A percentile compares a stretch with the other conserved stretches of the same genome.
Evolutionary conservation across 2,113 vertebrate genomes (phyloP).

Genomic region (Neodon shergylaensis): DNA sequence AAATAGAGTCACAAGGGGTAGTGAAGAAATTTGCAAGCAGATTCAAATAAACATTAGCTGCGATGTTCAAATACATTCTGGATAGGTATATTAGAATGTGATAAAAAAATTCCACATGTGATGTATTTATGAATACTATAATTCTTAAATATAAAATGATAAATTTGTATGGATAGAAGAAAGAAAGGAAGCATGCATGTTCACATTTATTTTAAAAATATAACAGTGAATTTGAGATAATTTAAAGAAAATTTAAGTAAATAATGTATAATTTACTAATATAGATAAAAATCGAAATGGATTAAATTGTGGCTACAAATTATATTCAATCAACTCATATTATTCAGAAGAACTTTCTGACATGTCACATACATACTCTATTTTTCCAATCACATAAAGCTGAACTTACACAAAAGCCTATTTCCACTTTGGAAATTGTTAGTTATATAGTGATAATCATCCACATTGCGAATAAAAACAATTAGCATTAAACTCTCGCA

Average conservation of each 20-base stretch:
- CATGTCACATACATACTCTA: background rate
- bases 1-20: background rate
- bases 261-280: conserved; percentile 64
- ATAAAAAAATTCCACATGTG: conserved; percentile 23
- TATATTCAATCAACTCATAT: conserved; percentile 46
- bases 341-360: conserved; percentile 25
- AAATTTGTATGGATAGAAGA: conserved; percentile 63
- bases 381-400: background rate
- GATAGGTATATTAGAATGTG: background rate
- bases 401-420: background rate
- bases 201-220: conserved; percentile 63
- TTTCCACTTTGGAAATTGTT: conserved; percentile 2
- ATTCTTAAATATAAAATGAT: conserved; percentile 57
- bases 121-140: conserved; percentile 60
- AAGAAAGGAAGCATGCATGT: conserved; percentile 58
- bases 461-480: background rate
- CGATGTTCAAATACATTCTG: background rate
- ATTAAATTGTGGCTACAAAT: conserved; percentile 56
- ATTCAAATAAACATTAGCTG: conserved; percentile 22
- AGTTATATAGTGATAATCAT: background rate
- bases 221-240: conserved; percentile 49
- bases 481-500: background rate
- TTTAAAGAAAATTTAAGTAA: conserved; percentile 72
- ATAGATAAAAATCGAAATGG: conserved; percentile 42
- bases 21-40: background rate